Evolutionary conservation across 2,888 invertebrate species (phyloP), one percentile per base, ranked within the genome.

Genomic region (Pollenia angustigena): DNA sequence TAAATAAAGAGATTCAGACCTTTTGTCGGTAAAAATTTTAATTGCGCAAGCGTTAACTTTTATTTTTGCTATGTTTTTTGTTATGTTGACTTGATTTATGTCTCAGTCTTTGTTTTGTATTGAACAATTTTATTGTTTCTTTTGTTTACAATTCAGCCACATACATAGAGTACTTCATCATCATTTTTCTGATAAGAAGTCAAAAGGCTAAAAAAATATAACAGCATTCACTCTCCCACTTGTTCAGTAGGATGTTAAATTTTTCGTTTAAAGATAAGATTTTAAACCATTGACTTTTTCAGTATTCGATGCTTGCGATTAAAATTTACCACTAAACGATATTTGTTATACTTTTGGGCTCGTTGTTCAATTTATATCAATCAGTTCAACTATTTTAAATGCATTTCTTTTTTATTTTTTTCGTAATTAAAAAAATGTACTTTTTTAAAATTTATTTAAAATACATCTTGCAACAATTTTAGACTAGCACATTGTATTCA

Each of bases 111-210:
- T 58, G 48, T 68, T 64, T 84, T 58, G 2, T 32, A 52, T 69
- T 60, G 11, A 16, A 42, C 42, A 64, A 74, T 79, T 12, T 23
- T 80, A 42, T 6, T 58, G 44, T n/a, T 74, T 52, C 44, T 75
- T 81, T 85, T 74, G 75, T 68, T 74, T 76, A 62, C 60, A 58
- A 58, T 48, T 40, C 18, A 68, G 56, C 1, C 48, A 80, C 9
- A 18, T n/a, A 62, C n/a, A 64, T 54, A n/a, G n/a, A n/a, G n/a
- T n/a, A n/a, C n/a, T n/a, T n/a, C n/a, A n/a, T n/a, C n/a, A n/a
- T n/a, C n/a, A n/a, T n/a, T 72, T 54, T 56, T 32, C 32, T 85
- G 81, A 81, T 81, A 85, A 78, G 78, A 75, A 66, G 42, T 69
- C 42, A 60, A 69, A 42, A 69, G 48, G 60, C 40, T 74, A 82